Conservation (phyloP, 2,797 vertebrate genomes). For the Cirrhinus molitorella region DNA sequence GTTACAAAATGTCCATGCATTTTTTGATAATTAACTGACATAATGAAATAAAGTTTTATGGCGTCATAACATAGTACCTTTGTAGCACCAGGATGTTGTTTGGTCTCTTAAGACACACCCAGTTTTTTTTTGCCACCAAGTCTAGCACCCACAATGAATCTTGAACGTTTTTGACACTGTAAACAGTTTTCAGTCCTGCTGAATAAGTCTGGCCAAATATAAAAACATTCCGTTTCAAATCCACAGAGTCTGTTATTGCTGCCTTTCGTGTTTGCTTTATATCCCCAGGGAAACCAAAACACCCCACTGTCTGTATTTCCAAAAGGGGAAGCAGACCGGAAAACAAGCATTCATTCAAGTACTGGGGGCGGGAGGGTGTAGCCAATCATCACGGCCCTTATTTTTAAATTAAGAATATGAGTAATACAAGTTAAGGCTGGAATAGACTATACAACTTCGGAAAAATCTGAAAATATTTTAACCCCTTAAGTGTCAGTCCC, state of each 20-base stretch:
- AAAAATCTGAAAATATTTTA: background rate
- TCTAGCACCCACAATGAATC: background rate
- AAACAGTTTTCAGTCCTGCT: slow-evolving; percentile 1
- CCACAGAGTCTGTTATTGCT: slow-evolving; percentile 31
- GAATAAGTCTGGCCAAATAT: slow-evolving; percentile 12
- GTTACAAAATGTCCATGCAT: background rate
- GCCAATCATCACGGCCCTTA: background rate
- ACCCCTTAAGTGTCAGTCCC: too few relatives aligned
- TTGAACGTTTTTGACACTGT: background rate
- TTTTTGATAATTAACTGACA: slow-evolving; percentile 17
- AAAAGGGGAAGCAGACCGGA: slow-evolving; percentile 63
- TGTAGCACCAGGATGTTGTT: background rate
- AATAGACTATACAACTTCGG: background rate
- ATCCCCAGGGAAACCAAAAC: slow-evolving; percentile 59
- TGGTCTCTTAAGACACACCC: background rate
- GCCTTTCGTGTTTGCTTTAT: slow-evolving; percentile 53
- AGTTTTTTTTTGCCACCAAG: slow-evolving; percentile 10
- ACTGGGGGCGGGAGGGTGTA: slow-evolving; percentile 37
- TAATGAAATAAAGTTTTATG: background rate
- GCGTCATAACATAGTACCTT: background rate
- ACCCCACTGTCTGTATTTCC: slow-evolving; percentile 63
- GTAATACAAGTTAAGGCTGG: background rate
- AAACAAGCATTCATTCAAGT: slow-evolving; percentile 62
- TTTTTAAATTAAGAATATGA: background rate
- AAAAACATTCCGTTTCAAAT: slow-evolving; percentile 27